Percentiles rank a stretch among this genome's conserved stretches.
These are phyloP conservation scores for Lagopus muta DNA, from an alignment of 2,113 vertebrate genomes.

Conservation along the genomic window DNA sequence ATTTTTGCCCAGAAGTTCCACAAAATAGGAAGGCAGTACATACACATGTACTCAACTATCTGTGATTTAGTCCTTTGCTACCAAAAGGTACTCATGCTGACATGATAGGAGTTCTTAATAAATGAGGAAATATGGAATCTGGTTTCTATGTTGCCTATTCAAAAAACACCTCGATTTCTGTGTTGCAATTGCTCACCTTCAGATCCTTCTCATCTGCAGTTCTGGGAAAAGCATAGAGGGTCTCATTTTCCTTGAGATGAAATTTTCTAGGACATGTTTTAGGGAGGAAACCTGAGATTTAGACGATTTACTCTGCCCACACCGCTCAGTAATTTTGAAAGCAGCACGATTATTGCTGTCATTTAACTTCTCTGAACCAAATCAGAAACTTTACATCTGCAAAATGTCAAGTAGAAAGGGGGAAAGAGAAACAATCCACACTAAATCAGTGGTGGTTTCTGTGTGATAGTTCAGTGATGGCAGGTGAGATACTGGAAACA, in stretches of 20 bases:
- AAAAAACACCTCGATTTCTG: background rate
- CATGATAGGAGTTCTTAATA: background rate
- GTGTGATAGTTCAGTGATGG: background rate
- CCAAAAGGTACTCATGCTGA: background rate
- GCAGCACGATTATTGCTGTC: background rate
- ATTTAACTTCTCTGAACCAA: accelerated
- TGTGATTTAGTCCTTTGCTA: background rate
- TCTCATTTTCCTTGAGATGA: background rate
- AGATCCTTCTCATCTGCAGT: background rate
- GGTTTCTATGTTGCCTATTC: background rate
- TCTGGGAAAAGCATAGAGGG: accelerated
- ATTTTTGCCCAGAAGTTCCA: background rate
- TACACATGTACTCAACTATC: accelerated
- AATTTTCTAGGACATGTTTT: background rate
- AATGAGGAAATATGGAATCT: background rate
- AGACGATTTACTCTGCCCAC: background rate
- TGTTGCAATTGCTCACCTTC: background rate
- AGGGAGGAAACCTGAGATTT: background rate
- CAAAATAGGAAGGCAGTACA: background rate
- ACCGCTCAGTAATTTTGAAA: background rate
- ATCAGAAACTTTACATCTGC: background rate
- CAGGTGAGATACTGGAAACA: background rate
- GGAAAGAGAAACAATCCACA: background rate
- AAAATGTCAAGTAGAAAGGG: background rate
- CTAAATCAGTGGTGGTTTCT: background rate